A percentile compares a stretch with the other conserved stretches of the same genome.
These are phyloP conservation scores for Danio albolineatus DNA, from an alignment of 2,797 vertebrate species.

Conservation along the genomic window DNA sequence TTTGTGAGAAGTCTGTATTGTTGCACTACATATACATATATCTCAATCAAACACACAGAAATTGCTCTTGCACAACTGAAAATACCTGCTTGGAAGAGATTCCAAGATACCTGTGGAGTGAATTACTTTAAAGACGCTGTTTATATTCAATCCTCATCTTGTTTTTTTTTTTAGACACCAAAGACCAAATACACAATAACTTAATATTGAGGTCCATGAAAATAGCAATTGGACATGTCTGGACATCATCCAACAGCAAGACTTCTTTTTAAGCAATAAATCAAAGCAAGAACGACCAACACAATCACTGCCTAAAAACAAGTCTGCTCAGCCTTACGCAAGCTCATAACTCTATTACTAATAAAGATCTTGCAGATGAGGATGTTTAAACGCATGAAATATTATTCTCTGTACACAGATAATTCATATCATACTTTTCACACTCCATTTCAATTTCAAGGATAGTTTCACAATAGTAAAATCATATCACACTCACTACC, in stretches of 20 bases:
- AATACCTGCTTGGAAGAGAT: neutral
- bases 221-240: neutral
- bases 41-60: neutral
- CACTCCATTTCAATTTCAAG: too few species aligned
- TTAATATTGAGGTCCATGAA: neutral
- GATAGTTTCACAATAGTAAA: too few species aligned
- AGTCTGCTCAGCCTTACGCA: neutral
- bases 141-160: neutral
- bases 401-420: neutral
- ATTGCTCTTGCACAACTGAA: neutral
- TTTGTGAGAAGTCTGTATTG: too few species aligned
- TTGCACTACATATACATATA: neutral
- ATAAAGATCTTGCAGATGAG: neutral
- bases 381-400: neutral
- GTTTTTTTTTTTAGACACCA: neutral
- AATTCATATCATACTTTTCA: neutral
- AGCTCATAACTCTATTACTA: constrained; percentile 10
- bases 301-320: constrained; percentile 11
- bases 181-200: neutral
- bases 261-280: constrained; percentile 33
- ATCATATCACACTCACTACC: too few species aligned
- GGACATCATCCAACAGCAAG: neutral
- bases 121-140: neutral
- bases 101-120: neutral
- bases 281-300: constrained; percentile 21